phyloP scores from a whole-genome alignment of 1,140 invertebrate species.

The Eriosoma lanigerum region DNA sequence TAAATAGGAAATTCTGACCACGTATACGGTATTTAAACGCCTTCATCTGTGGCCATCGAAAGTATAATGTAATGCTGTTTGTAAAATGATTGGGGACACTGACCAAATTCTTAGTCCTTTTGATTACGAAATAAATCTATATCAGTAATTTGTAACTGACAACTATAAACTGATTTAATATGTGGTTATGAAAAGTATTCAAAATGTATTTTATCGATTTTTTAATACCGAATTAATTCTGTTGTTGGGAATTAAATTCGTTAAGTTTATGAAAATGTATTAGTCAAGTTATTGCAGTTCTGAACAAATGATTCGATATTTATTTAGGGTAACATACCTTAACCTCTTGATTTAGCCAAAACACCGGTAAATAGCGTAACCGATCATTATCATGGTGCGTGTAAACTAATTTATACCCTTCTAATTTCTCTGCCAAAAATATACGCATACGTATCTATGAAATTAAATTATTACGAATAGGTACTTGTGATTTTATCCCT shows the following conservation, averaged over 20 bases:
- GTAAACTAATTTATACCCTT: conserved; percentile 1
- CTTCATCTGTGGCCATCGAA: neutral
- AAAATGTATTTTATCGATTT: too few relatives aligned
- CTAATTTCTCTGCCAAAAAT: neutral
- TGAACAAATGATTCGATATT: too few relatives aligned
- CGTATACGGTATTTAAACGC: neutral
- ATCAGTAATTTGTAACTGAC: too few relatives aligned
- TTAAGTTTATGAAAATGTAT: too few relatives aligned
- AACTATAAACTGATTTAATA: too few relatives aligned
- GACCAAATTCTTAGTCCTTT: too few relatives aligned
- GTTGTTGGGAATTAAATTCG: too few relatives aligned
- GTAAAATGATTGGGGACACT: too few relatives aligned
- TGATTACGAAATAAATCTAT: neutral
- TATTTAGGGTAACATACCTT: too few relatives aligned
- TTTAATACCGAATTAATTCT: too few relatives aligned
- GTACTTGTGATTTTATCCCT: conserved; percentile 6
- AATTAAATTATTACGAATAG: conserved; percentile 6
- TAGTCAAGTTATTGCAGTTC: too few relatives aligned
- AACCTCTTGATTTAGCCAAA: neutral
- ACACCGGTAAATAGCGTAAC: neutral
- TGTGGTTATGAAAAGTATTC: too few relatives aligned
- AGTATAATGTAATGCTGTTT: neutral
- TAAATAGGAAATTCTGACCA: neutral
- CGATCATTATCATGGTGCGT: neutral
- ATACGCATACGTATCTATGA: conserved; percentile 17